A percentile compares a stretch with the other conserved stretches of the same genome.
Evolutionary conservation across 2,797 vertebrate species (phyloP).

Genomic region (Oryzias sinensis): DNA sequence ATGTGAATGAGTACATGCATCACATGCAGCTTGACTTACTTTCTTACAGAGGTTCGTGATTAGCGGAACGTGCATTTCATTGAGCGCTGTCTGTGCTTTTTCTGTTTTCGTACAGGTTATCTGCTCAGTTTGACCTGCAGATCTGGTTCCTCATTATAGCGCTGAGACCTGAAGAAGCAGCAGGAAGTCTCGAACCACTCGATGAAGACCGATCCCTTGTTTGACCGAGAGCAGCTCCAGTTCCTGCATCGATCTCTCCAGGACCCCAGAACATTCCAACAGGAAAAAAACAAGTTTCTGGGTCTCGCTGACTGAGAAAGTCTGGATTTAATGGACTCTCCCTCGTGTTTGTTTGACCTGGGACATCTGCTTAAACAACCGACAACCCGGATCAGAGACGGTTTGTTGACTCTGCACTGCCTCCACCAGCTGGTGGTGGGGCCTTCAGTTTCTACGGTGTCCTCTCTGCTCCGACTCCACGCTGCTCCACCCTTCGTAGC

Average conservation of each 20-base stretch:
- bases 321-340: slow-evolving; percentile 58
- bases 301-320: slow-evolving; percentile 17
- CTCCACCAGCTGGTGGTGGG: slow-evolving; percentile 34
- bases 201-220: neutral
- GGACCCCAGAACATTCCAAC: neutral
- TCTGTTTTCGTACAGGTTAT: too few relatives aligned
- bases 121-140: too few relatives aligned
- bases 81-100: too few relatives aligned
- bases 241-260: neutral
- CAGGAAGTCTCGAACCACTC: too few relatives aligned
- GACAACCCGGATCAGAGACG: slow-evolving; percentile 44
- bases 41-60: too few relatives aligned
- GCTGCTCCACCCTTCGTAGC: slow-evolving; percentile 32
- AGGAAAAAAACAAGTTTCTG: slow-evolving; percentile 20
- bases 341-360: slow-evolving; percentile 62
- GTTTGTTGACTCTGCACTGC: slow-evolving; percentile 51
- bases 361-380: slow-evolving; percentile 65
- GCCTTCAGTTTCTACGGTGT: slow-evolving; percentile 20
- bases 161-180: too few relatives aligned
- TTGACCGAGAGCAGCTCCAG: neutral
- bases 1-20: too few relatives aligned
- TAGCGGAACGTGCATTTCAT: too few relatives aligned
- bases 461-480: slow-evolving; percentile 20
- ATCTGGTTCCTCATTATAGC: too few relatives aligned
- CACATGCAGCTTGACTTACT: too few relatives aligned